Conservation (phyloP, 2,113 vertebrate genomes). For the Meleagris gallopavo region DNA sequence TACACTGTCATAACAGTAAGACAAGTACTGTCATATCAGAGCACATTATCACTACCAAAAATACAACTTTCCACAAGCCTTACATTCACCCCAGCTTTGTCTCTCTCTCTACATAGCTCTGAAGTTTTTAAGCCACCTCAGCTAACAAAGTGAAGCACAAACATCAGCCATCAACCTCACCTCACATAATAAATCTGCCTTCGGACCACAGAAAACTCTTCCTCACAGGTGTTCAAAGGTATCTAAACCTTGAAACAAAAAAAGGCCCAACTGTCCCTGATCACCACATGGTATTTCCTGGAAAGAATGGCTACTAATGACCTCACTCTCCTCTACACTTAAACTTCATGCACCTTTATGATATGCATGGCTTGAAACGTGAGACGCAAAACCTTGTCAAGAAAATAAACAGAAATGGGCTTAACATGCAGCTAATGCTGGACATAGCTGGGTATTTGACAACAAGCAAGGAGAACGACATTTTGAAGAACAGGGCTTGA, state of each 20-base stretch:
- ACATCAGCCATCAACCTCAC: not conserved
- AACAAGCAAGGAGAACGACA: not conserved
- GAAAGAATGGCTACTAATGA: not conserved
- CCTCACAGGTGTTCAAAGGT: not conserved
- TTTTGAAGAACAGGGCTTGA: not conserved
- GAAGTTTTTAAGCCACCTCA: not conserved
- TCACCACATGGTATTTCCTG: not conserved
- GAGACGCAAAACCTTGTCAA: not conserved
- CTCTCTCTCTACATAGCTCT: not conserved
- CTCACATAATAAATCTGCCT: not conserved
- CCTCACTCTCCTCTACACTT: not conserved
- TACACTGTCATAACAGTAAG: not conserved
- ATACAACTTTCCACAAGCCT: not conserved
- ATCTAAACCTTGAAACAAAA: not conserved
- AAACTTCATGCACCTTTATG: not conserved
- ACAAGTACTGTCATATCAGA: not conserved
- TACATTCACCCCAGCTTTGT: not conserved
- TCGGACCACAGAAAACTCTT: not conserved
- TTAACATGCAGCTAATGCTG: not conserved
- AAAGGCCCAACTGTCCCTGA: not conserved
- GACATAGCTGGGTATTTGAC: not conserved
- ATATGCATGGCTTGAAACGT: not conserved
- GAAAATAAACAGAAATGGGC: not conserved
- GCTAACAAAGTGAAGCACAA: not conserved
- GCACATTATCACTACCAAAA: not conserved